Percentiles rank a stretch among this genome's conserved stretches.
Conservation (phyloP, 2,113 vertebrate genomes). For the Drymodes brunneopygia region DNA sequence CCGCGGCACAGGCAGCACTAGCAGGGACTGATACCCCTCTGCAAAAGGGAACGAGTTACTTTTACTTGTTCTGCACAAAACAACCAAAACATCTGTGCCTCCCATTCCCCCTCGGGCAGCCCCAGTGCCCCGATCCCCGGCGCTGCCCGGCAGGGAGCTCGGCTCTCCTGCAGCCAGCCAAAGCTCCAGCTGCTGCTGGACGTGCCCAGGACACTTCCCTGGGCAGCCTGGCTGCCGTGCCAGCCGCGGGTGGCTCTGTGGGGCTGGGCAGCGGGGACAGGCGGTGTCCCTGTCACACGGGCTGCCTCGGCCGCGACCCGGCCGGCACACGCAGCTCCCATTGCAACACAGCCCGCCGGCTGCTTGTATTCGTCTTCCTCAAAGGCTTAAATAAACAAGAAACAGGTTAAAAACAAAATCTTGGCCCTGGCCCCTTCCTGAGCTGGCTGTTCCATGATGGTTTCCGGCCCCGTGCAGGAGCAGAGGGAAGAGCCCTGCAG, state of each 20-base stretch:
- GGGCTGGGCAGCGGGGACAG: accelerated
- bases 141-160: not conserved
- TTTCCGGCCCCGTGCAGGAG: not conserved
- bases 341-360: not conserved
- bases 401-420: constrained; percentile 59
- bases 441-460: constrained; percentile 26
- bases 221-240: not conserved
- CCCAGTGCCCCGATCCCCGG: not conserved
- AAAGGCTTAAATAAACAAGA: constrained; percentile 61
- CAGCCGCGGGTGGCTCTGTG: accelerated
- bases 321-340: not conserved
- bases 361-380: constrained; percentile 19
- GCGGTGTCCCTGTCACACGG: not conserved
- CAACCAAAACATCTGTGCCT: not conserved
- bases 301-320: accelerated
- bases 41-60: not conserved
- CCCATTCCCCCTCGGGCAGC: not conserved
- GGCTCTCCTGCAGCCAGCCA: not conserved
- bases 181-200: not conserved
- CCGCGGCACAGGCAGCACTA: not conserved
- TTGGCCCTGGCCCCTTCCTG: constrained; percentile 42
- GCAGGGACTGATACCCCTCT: not conserved
- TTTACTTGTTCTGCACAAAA: not conserved
- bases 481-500: not conserved
- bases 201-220: not conserved